These are phyloP conservation scores for Albula glossodonta DNA, from an alignment of 2,113 vertebrate genomes.

Conservation along the genomic window DNA sequence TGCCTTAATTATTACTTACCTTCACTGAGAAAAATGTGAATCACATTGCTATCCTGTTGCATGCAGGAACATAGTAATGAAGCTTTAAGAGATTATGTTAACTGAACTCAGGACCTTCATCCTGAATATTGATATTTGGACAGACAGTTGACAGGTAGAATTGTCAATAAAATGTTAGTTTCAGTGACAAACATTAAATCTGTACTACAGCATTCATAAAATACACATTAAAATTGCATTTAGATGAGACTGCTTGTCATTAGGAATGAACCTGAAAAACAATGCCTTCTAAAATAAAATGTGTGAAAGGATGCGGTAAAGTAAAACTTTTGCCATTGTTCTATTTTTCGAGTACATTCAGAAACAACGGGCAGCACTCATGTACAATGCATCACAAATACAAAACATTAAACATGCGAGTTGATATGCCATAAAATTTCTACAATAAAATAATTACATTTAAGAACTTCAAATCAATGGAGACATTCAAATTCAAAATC, in stretches of 20 bases:
- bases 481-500: constrained; percentile 14
- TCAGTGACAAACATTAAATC: not conserved
- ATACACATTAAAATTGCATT: not conserved
- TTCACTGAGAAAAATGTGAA: not conserved
- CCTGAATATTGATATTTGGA: no score
- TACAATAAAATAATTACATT: not conserved
- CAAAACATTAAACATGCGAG: not conserved
- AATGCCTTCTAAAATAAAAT: not conserved
- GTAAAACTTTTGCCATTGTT: not conserved
- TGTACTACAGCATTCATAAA: not conserved
- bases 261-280: not conserved
- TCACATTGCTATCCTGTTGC: not conserved
- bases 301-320: not conserved
- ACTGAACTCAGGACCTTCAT: no score
- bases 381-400: no score
- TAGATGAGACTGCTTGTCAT: not conserved
- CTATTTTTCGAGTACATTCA: not conserved
- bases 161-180: not conserved
- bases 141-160: not conserved
- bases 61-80: not conserved
- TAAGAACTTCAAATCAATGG: not conserved
- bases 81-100: no score
- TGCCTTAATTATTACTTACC: not conserved
- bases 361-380: no score
- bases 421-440: not conserved